Evolutionary conservation across 1,140 invertebrate species (phyloP).

Genomic region (Cyclina sinensis): DNA sequence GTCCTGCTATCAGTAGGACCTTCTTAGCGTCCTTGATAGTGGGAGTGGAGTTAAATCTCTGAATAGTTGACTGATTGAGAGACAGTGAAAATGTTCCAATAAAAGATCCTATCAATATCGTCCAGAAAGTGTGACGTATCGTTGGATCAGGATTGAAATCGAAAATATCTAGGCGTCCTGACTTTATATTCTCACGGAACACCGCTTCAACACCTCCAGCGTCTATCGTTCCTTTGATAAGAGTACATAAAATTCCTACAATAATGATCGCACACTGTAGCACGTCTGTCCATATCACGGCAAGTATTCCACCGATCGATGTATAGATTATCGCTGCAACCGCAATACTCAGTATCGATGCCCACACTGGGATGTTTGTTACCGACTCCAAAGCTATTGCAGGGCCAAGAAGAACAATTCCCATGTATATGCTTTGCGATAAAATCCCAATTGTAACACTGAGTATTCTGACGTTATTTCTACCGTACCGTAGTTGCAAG

Average conservation of each 20-base stretch:
- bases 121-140: conserved; percentile 60
- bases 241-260: conserved; percentile 91
- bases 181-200: conserved; percentile 8
- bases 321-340: conserved; percentile 55
- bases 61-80: conserved; percentile 52
- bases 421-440: conserved; percentile 58
- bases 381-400: conserved; percentile 58
- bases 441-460: conserved; percentile 34
- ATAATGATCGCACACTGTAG: conserved; percentile 95
- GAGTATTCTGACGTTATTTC: conserved; percentile 28
- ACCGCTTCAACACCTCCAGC: conserved; percentile 33
- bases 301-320: conserved; percentile 93
- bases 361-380: conserved; percentile 47
- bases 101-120: conserved; percentile 47
- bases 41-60: conserved; percentile 54
- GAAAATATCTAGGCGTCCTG: conserved; percentile 40
- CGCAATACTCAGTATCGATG: conserved; percentile 48
- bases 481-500: conserved; percentile 33
- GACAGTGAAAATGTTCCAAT: conserved; percentile 54
- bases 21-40: conserved; percentile 27
- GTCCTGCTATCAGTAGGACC: conserved; percentile 49
- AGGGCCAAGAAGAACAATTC: conserved; percentile 52
- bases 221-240: conserved; percentile 85
- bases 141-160: conserved; percentile 57
- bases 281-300: conserved; percentile 94